phyloP scores from a whole-genome alignment of 2,888 invertebrate genomes.

The Rhamphomyia laevipes region DNA sequence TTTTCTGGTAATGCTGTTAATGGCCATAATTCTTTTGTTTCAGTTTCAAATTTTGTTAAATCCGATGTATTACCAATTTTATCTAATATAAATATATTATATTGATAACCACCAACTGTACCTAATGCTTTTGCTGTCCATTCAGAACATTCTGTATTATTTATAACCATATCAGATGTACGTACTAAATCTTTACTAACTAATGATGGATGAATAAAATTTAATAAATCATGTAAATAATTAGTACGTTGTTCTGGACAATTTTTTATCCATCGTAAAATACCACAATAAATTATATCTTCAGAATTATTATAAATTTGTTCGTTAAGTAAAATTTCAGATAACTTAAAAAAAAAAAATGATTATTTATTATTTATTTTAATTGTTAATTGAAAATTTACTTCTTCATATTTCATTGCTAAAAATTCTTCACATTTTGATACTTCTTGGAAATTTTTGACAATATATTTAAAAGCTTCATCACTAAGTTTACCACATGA shows the following conservation, averaged over 20 bases:
- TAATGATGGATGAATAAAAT: constrained; percentile 22
- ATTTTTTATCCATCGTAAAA: constrained; percentile 22
- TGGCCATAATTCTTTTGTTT: constrained; percentile 16
- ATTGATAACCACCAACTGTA: constrained; percentile 17
- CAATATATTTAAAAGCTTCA: constrained; percentile 19
- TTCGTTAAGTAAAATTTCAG: constrained; percentile 18
- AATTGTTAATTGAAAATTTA: constrained; percentile 8
- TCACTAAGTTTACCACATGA: constrained; percentile 6
- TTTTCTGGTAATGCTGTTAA: constrained; percentile 20
- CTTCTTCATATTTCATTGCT: constrained; percentile 21
- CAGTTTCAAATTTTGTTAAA: constrained; percentile 19
- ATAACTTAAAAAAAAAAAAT: constrained; percentile 14
- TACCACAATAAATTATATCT: constrained; percentile 20
- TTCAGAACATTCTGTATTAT: constrained; percentile 15
- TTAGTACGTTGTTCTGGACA: constrained; percentile 15
- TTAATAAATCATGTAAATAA: constrained; percentile 17
- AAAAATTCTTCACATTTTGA: constrained; percentile 22
- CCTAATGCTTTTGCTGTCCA: constrained; percentile 21
- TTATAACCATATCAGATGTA: constrained; percentile 16
- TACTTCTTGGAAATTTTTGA: constrained; percentile 23
- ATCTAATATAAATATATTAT: constrained; percentile 25
- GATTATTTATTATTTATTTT: not conserved
- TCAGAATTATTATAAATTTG: constrained; percentile 23
- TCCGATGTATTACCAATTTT: constrained; percentile 25
- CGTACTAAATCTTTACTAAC: constrained; percentile 19